These are phyloP conservation scores for Cervus canadensis DNA, from an alignment of 2,113 vertebrate species.

Conservation along the genomic window DNA sequence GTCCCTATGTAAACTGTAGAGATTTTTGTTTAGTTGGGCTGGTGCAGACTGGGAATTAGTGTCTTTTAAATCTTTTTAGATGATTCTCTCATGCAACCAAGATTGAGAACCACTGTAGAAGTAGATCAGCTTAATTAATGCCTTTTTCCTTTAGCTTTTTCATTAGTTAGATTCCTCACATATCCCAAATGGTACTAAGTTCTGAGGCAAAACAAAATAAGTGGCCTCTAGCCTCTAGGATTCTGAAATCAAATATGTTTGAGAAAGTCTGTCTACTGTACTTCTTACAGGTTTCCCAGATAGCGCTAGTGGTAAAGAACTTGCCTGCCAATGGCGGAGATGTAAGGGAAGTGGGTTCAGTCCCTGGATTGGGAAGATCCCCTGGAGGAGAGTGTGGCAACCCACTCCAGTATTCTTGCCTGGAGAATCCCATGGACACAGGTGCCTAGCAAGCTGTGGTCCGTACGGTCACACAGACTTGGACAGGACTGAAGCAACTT, in stretches of 20 bases:
- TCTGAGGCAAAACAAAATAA: not conserved
- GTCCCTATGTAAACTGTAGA: not conserved
- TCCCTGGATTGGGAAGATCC: not conserved
- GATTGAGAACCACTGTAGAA: not conserved
- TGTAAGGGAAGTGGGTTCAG: not conserved
- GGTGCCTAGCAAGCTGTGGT: not conserved
- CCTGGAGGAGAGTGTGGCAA: not conserved
- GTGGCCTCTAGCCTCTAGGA: not conserved
- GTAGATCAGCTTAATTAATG: not conserved
- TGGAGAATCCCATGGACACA: not conserved
- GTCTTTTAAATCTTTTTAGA: not conserved
- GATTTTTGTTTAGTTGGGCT: not conserved
- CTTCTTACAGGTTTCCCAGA: not conserved
- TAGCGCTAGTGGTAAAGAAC: not conserved
- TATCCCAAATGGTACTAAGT: not conserved
- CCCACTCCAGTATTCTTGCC: not conserved
- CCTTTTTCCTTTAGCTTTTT: not conserved
- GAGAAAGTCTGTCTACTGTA: not conserved
- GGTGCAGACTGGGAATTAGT: not conserved
- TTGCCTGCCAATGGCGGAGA: not conserved
- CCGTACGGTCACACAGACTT: not conserved
- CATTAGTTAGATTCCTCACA: not conserved
- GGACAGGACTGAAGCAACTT: not conserved
- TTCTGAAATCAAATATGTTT: not conserved
- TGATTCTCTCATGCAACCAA: not conserved